Conservation (phyloP, 2,113 vertebrate species). For the Periophthalmus modestus region DNA sequence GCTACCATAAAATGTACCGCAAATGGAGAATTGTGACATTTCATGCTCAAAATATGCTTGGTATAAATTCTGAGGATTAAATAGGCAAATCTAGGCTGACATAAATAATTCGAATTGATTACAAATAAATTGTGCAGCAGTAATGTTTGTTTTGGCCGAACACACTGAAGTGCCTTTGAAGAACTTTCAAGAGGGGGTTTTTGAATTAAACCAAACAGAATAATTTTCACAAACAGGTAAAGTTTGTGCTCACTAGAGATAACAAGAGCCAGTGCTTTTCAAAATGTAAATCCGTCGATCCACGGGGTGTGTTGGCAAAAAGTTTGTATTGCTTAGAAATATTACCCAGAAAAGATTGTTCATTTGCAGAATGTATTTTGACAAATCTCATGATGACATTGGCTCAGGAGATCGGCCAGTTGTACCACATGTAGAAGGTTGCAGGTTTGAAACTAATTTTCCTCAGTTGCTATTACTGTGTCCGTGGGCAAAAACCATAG, state of each 20-base stretch:
- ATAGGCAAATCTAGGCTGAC: background rate
- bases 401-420: too few species aligned
- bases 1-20: background rate
- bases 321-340: too few species aligned
- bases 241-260: conserved; percentile 60
- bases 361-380: too few species aligned
- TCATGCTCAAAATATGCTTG: background rate
- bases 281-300: conserved; percentile 6
- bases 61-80: background rate
- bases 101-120: background rate
- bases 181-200: conserved; percentile 45
- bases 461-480: too few species aligned
- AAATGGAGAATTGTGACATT: background rate
- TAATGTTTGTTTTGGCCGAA: background rate
- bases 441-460: too few species aligned
- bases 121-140: background rate
- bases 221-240: conserved; percentile 64
- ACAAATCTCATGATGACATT: too few species aligned
- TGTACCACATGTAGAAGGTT: too few species aligned
- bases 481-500: too few species aligned
- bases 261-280: conserved; percentile 20
- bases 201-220: conserved; percentile 64
- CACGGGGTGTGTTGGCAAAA: too few species aligned
- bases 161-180: background rate
- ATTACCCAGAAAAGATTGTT: too few species aligned